Percentiles rank a stretch among this genome's conserved stretches.
Conservation (phyloP, 2,113 vertebrate genomes). For the Butorides virescens region DNA sequence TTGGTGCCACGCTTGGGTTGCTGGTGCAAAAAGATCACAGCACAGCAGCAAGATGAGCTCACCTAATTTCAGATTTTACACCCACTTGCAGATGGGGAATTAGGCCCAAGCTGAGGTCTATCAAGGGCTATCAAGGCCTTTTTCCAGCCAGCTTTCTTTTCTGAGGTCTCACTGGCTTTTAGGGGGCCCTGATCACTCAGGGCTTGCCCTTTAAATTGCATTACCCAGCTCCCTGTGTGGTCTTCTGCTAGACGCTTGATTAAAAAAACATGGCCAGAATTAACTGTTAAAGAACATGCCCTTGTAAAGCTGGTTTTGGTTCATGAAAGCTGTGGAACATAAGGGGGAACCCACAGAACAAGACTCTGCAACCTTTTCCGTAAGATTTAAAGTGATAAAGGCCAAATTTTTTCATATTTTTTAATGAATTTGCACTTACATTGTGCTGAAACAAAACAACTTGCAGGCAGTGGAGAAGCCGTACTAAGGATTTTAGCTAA, state of each 20-base stretch:
- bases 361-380: not conserved
- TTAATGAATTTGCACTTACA: not conserved
- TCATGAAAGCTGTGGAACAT: not conserved
- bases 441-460: not conserved
- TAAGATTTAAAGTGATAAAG: not conserved
- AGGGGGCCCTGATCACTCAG: not conserved
- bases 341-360: not conserved
- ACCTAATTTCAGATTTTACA: not conserved
- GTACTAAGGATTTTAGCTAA: not conserved
- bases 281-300: not conserved
- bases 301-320: not conserved
- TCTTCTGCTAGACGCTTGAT: not conserved
- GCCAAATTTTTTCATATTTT: not conserved
- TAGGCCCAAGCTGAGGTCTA: rapidly evolving
- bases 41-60: not conserved
- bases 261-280: not conserved
- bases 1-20: not conserved
- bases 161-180: not conserved
- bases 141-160: not conserved
- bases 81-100: not conserved
- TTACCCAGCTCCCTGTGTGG: not conserved
- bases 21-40: not conserved
- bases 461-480: not conserved
- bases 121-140: not conserved
- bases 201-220: not conserved